Conservation (phyloP, 2,888 invertebrate species). For the Melinaea menophilus region DNA sequence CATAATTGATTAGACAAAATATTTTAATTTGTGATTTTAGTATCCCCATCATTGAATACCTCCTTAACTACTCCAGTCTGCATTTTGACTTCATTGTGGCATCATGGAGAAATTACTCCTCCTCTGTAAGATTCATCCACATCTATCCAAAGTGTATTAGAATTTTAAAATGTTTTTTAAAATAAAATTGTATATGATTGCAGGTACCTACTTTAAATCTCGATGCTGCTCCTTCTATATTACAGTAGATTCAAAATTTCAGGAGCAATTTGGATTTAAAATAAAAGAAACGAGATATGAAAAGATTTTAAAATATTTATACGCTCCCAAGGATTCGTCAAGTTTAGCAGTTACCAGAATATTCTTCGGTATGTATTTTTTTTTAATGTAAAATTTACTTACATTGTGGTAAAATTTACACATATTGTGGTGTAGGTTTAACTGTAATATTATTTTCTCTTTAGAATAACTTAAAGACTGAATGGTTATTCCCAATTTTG, state of each 20-base stretch:
- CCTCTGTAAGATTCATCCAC: constrained; percentile 20
- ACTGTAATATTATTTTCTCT: background rate
- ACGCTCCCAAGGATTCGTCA: constrained; percentile 83
- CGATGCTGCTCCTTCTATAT: constrained; percentile 24
- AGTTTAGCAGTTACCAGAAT: constrained; percentile 88
- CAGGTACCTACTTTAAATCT: constrained; percentile 18
- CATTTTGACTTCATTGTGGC: constrained; percentile 11
- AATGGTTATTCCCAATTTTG: too few species aligned
- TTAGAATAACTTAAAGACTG: too few species aligned
- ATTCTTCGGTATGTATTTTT: constrained; percentile 81
- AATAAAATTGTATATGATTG: background rate
- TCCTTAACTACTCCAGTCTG: constrained; percentile 21
- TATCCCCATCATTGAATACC: background rate
- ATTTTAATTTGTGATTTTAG: constrained; percentile 1
- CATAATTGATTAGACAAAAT: constrained; percentile 28
- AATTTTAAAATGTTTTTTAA: background rate
- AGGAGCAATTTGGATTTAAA: constrained; percentile 56
- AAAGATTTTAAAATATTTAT: constrained; percentile 76
- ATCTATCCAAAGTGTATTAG: background rate
- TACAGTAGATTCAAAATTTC: constrained; percentile 42
- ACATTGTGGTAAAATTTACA: too few species aligned
- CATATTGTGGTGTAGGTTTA: background rate
- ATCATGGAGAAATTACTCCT: constrained; percentile 12
- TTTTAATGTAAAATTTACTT: constrained; percentile 3
- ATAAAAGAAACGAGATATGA: constrained; percentile 50